A percentile compares a stretch with the other conserved stretches of the same genome.
Conservation (phyloP, 53 echinoderm and acorn worm species). For the Arbacia lixula region DNA sequence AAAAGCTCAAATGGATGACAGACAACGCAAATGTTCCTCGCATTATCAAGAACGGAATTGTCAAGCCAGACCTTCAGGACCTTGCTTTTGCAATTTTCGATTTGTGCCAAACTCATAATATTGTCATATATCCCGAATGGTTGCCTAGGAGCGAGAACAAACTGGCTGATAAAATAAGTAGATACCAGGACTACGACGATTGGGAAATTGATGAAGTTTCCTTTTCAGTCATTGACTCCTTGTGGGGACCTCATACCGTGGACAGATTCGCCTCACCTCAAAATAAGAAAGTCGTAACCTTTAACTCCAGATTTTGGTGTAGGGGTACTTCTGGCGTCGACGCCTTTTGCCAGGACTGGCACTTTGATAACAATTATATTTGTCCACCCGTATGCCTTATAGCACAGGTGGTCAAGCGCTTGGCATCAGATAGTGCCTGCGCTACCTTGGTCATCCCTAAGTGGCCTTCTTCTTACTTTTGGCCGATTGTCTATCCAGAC, state of each 20-base stretch:
- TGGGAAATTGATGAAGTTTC: constrained; percentile 41
- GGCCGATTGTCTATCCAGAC: constrained; percentile 46
- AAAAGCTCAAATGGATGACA: constrained; percentile 37
- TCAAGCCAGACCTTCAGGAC: constrained; percentile 28
- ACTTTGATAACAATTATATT: constrained; percentile 48
- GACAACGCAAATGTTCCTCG: constrained; percentile 19
- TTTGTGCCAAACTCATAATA: no score
- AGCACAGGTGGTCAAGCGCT: constrained; percentile 43
- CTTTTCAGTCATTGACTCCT: constrained; percentile 13
- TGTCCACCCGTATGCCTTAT: constrained; percentile 57
- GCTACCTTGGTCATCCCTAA: constrained; percentile 39
- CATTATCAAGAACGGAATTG: constrained; percentile 4
- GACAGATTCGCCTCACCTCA: constrained; percentile 56
- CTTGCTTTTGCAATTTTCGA: no score
- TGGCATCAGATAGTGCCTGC: not conserved
- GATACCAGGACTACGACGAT: constrained; percentile 27
- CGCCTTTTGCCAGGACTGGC: constrained; percentile 54
- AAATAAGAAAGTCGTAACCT: constrained; percentile 8
- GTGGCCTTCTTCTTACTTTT: constrained; percentile 45
- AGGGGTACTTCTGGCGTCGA: constrained; percentile 45
- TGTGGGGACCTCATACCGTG: constrained; percentile 61
- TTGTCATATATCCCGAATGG: no score
- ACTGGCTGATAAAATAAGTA: constrained; percentile 53
- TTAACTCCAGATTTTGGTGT: constrained; percentile 61
- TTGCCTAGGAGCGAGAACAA: constrained; percentile 55